Evolutionary conservation across 2,888 invertebrate genomes (phyloP), one percentile per base, ranked within the genome.

Genomic region (Chesias legatella): DNA sequence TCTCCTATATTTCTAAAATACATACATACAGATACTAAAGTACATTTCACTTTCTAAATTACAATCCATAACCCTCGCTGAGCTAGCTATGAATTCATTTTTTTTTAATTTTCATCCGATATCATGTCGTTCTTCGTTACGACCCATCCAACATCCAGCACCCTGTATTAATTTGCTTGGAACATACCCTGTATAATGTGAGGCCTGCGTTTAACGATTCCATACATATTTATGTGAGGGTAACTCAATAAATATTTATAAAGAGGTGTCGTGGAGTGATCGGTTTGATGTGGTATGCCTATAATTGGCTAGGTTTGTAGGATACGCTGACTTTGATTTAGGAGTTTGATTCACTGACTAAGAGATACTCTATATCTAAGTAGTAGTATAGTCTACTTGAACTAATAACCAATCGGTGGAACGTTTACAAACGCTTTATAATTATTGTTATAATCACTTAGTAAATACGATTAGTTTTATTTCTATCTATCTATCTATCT

Each of bases 181-280:
- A 55, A 51, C 54, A 54, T 44, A 49, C 40, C 38, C 53, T 34
- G 53, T 53, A 55, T 55, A 53, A 55, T 53, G 42, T 40, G 48
- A 53, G 48, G 55, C 45, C 53, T 55, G 55, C 51, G 50, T 45
- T 50, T 55, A 53, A 55, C 55, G 55, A 35, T 48, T 48, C 46
- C 46, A 55, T 55, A 55, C 55, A 55, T 55, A 55, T 55, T 53
- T 51, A 55, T 55, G 47, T 41, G 40, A 42, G 37, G 41, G 34
- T 33, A 27, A 28, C 33, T 30, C 30, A 33, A 53, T 51, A 49
- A 47, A 54, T 54, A 54, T 54, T 54, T 52, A 54, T 54, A 45
- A 39, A 45, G 45, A 42, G 39, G 39, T 43, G 47, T 43, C 38
- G 48, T 30, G 39, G 45, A 48, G 39, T 54, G 49, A 54, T 54